Percentiles rank a stretch among this genome's conserved stretches.
Conservation (phyloP, 1,140 invertebrate species). For the Cheumatopsyche charites region DNA sequence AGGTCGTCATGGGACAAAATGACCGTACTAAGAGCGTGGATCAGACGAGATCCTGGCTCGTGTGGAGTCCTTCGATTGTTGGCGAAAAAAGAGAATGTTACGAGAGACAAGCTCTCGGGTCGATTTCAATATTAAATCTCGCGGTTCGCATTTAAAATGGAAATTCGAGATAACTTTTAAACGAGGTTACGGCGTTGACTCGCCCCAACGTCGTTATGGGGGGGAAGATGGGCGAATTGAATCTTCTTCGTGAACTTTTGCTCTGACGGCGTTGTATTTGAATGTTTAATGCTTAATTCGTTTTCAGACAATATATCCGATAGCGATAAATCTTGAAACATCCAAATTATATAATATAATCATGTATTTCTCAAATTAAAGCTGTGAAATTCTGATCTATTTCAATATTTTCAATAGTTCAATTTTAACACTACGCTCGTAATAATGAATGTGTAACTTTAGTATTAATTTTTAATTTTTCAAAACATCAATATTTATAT, state of each 20-base stretch:
- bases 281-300: constrained; percentile 24
- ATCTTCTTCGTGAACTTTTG: constrained; percentile 28
- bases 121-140: constrained; percentile 27
- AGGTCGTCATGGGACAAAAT: background rate
- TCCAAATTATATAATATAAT: too few species aligned
- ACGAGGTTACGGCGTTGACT: constrained; percentile 38
- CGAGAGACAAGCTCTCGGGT: constrained; percentile 9
- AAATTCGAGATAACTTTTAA: constrained; percentile 44
- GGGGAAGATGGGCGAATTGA: constrained; percentile 35
- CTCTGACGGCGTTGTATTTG: constrained; percentile 21
- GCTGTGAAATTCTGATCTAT: too few species aligned
- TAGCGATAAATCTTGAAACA: too few species aligned
- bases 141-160: constrained; percentile 36
- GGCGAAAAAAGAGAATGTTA: constrained; percentile 13
- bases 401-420: too few species aligned
- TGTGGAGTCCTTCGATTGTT: constrained; percentile 5
- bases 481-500: background rate
- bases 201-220: constrained; percentile 35
- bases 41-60: background rate
- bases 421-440: too few species aligned
- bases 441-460: background rate
- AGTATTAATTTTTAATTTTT: background rate
- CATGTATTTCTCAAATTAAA: too few species aligned
- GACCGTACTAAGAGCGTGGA: background rate
- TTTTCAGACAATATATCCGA: background rate